Evolutionary conservation across 2,888 invertebrate species (phyloP).

Genomic region (Acronicta alni): DNA sequence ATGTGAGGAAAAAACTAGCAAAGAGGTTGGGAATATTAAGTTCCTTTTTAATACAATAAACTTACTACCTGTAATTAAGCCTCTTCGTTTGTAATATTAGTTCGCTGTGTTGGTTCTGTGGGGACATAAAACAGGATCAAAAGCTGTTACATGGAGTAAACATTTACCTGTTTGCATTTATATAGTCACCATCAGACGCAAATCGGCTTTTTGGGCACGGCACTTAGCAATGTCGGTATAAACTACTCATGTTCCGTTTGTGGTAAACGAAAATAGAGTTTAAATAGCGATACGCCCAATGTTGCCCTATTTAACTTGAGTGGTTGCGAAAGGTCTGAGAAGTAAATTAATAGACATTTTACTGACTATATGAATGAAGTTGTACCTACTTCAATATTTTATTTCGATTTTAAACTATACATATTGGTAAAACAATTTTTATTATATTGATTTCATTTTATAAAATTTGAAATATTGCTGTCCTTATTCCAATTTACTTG

Average conservation of each 20-base stretch:
- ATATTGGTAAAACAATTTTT: no score
- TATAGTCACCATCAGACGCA: slow-evolving; percentile 43
- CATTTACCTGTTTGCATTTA: slow-evolving; percentile 48
- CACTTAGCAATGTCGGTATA: slow-evolving; percentile 45
- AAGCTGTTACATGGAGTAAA: slow-evolving; percentile 43
- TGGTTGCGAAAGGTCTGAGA: neutral
- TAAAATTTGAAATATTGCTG: no score
- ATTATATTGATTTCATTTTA: no score
- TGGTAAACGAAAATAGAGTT: slow-evolving; percentile 26
- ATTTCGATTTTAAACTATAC: no score
- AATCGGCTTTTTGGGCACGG: slow-evolving; percentile 52
- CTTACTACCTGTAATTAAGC: neutral
- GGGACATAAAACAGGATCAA: slow-evolving; percentile 37
- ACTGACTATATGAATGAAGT: no score
- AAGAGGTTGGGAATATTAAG: no score
- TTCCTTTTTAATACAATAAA: neutral
- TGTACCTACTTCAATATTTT: no score
- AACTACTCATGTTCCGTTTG: slow-evolving; percentile 35
- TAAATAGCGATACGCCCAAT: slow-evolving; percentile 13
- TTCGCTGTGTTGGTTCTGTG: slow-evolving; percentile 17
- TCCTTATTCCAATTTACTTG: no score
- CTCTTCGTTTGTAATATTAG: neutral
- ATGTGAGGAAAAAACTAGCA: no score
- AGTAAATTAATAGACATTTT: neutral
- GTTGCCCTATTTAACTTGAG: neutral